Percentiles rank a stretch among this genome's conserved stretches.
Conservation (phyloP, 2,888 invertebrate genomes). For the Perizoma flavofasciatum region DNA sequence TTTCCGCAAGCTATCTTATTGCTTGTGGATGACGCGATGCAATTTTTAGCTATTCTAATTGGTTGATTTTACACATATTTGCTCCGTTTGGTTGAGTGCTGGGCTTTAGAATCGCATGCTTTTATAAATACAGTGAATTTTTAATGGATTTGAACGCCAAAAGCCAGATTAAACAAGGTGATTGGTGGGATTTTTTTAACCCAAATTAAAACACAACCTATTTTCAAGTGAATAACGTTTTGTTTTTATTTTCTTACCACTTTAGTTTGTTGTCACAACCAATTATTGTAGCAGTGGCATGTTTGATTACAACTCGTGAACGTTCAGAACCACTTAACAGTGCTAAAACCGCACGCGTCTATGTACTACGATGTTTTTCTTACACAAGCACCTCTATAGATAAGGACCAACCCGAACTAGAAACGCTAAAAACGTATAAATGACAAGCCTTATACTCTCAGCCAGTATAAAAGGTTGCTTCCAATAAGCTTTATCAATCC, state of each 20-base stretch:
- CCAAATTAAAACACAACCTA: constrained; percentile 48
- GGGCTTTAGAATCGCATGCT: constrained; percentile 32
- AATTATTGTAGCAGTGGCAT: constrained; percentile 60
- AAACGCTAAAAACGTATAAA: neutral
- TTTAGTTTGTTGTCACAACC: constrained; percentile 49
- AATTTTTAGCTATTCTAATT: neutral
- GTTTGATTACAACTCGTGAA: constrained; percentile 68
- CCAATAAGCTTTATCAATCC: neutral
- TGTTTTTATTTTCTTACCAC: constrained; percentile 53
- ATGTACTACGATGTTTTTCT: constrained; percentile 19
- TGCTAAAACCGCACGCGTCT: constrained; percentile 48
- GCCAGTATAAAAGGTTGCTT: neutral
- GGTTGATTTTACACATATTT: constrained; percentile 16
- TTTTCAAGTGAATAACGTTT: constrained; percentile 43
- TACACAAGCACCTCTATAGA: neutral
- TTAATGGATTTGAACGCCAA: constrained; percentile 30
- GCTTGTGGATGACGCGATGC: too few species aligned
- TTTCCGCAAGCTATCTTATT: too few species aligned
- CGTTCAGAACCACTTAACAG: constrained; percentile 45
- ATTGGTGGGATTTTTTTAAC: constrained; percentile 62
- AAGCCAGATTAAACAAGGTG: constrained; percentile 50
- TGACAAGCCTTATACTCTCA: too few species aligned
- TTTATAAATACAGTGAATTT: constrained; percentile 37
- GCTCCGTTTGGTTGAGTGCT: constrained; percentile 8
- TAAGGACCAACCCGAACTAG: constrained; percentile 3